Evolutionary conservation across 2,113 vertebrate genomes (phyloP).

Genomic region (Alosa alosa): DNA sequence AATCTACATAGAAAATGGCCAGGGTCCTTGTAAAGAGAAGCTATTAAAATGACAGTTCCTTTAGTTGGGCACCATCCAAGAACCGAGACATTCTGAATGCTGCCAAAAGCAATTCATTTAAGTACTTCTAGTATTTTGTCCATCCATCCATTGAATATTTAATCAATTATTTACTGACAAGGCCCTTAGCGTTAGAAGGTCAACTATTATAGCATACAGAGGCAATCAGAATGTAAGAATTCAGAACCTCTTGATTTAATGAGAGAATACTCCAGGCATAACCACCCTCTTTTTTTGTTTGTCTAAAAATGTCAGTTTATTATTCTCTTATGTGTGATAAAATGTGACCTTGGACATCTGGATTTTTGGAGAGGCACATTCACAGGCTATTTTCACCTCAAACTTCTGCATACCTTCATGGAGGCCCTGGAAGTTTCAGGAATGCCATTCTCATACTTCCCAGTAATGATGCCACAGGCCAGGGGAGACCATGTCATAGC

Average conservation of each 20-base stretch:
- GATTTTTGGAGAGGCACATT: background rate
- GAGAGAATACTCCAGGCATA: background rate
- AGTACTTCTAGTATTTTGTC: background rate
- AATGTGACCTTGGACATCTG: background rate
- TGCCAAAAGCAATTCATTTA: background rate
- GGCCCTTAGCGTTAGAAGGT: background rate
- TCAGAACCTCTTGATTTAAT: background rate
- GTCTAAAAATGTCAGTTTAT: background rate
- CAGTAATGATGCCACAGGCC: conserved; percentile 95
- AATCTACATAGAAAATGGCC: background rate
- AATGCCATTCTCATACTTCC: conserved; percentile 96
- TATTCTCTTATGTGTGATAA: background rate
- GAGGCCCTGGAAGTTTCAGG: conserved; percentile 94
- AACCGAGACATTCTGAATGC: background rate
- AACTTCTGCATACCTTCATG: conserved; percentile 80
- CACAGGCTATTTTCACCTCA: background rate
- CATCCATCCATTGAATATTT: background rate
- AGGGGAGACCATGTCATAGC: conserved; percentile 99
- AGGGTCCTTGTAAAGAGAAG: background rate
- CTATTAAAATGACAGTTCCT: background rate
- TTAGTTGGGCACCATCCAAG: background rate
- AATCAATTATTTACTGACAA: background rate
- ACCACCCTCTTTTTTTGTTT: background rate
- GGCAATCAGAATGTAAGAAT: background rate
- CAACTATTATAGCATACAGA: background rate